A percentile compares a stretch with the other conserved stretches of the same genome.
Evolutionary conservation across 2,888 invertebrate genomes (phyloP).

Genomic region (Malthinus flaveolus): DNA sequence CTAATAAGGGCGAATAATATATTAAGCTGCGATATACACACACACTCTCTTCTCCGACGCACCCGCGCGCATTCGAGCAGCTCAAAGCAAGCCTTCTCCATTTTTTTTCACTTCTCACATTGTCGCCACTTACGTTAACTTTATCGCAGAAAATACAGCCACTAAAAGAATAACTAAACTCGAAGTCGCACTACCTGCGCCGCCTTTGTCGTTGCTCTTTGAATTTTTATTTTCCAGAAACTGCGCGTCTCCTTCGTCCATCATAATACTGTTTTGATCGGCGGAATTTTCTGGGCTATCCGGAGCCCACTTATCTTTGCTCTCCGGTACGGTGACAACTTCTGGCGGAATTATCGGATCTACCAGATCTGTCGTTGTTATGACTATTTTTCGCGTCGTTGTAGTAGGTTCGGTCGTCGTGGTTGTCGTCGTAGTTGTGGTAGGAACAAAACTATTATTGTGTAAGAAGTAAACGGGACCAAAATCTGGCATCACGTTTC

Average conservation of each 20-base stretch:
- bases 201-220: constrained; percentile 7
- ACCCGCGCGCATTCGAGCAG: constrained; percentile 34
- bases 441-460: constrained; percentile 78
- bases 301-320: constrained; percentile 30
- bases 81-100: constrained; percentile 30
- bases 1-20: constrained; percentile 26
- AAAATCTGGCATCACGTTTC: constrained; percentile 71
- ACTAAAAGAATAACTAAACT: constrained; percentile 13
- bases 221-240: constrained; percentile 51
- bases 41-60: constrained; percentile 28
- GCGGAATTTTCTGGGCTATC: constrained; percentile 25
- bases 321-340: constrained; percentile 38
- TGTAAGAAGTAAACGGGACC: constrained; percentile 77
- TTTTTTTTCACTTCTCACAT: constrained; percentile 12
- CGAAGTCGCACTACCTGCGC: constrained; percentile 12
- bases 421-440: constrained; percentile 67
- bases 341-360: constrained; percentile 51
- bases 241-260: constrained; percentile 47
- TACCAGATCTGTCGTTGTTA: constrained; percentile 62
- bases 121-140: constrained; percentile 20
- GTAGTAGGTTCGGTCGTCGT: constrained; percentile 58
- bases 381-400: constrained; percentile 60
- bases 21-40: constrained; percentile 38
- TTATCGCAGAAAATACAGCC: constrained; percentile 17
- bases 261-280: constrained; percentile 41